Conservation (phyloP, 1,140 invertebrate species). For the Trinorchestia longiramus region DNA sequence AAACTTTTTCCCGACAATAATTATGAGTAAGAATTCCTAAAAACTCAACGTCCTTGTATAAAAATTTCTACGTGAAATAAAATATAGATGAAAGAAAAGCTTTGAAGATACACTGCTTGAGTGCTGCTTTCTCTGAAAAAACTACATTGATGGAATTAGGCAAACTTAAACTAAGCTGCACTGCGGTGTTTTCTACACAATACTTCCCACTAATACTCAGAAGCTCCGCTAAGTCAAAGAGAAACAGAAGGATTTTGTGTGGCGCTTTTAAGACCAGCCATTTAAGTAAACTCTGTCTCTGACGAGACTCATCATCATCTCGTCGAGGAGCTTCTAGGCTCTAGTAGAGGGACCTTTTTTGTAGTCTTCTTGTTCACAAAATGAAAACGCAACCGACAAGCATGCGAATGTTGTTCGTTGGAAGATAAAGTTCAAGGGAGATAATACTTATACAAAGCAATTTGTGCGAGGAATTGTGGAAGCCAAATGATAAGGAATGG, state of each 20-base stretch:
- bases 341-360: not conserved
- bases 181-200: not conserved
- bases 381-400: not conserved
- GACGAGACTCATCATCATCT: not conserved
- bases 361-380: not conserved
- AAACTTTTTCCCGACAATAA: not conserved
- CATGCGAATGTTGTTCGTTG: not conserved
- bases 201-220: not conserved
- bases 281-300: not conserved
- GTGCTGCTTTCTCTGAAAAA: not conserved
- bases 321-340: not conserved
- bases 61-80: not conserved
- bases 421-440: not conserved
- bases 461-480: too few relatives aligned
- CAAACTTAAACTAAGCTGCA: not conserved
- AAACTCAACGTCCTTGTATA: not conserved
- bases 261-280: not conserved
- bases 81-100: not conserved
- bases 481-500: too few relatives aligned
- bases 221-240: not conserved
- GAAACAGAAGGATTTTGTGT: not conserved
- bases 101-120: not conserved
- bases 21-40: not conserved
- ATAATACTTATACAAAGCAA: too few relatives aligned
- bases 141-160: not conserved